A percentile compares a stretch with the other conserved stretches of the same genome.
These are phyloP conservation scores for Avahi laniger DNA, from an alignment of 2,797 vertebrate genomes.

Conservation along the genomic window DNA sequence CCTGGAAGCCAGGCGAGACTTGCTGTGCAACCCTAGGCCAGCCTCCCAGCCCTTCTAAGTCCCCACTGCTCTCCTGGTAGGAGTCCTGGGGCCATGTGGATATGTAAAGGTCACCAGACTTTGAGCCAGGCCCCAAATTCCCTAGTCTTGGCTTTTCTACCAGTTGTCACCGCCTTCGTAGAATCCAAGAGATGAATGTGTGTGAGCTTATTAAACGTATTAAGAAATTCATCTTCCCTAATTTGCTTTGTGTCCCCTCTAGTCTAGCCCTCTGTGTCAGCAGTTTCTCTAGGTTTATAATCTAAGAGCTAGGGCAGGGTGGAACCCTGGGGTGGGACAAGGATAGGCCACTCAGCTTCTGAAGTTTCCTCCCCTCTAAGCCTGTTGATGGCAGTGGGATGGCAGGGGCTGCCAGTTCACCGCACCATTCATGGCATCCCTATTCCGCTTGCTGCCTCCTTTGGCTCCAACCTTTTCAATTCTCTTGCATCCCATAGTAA, in stretches of 20 bases:
- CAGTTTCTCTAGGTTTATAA: background rate
- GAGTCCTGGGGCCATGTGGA: background rate
- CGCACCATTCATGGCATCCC: slow-evolving; percentile 92
- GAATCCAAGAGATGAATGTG: background rate
- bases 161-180: background rate
- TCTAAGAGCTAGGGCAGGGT: background rate
- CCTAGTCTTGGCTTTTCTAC: background rate
- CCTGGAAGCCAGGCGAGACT: background rate
- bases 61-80: background rate
- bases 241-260: background rate
- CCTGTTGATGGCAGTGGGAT: slow-evolving; percentile 90
- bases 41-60: background rate
- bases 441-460: slow-evolving; percentile 92
- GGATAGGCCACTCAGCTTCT: background rate
- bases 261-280: background rate
- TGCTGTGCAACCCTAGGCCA: background rate
- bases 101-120: background rate
- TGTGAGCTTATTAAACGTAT: background rate
- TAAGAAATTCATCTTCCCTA: background rate
- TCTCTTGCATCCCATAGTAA: background rate
- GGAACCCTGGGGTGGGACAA: background rate
- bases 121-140: background rate
- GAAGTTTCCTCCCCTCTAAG: slow-evolving; percentile 77
- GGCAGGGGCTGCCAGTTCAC: slow-evolving; percentile 88
- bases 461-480: slow-evolving; percentile 92